These are phyloP conservation scores for Caenorhabditis drosophilae DNA, from an alignment of 2,888 invertebrate species.

Conservation along the genomic window DNA sequence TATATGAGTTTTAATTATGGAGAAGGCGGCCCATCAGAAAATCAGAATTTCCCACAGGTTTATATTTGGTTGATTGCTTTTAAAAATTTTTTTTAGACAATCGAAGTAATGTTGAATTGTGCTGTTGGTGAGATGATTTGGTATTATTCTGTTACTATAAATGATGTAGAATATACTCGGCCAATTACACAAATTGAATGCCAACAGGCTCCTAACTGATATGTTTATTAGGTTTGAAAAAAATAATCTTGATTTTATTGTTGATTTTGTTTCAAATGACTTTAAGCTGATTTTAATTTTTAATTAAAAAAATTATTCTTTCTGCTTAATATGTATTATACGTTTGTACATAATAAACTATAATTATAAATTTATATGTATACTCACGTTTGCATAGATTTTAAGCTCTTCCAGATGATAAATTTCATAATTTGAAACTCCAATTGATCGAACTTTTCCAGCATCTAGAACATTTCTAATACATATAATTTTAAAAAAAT, in stretches of 20 bases:
- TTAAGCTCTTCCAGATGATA: constrained; percentile 77
- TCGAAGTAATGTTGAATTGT: background rate
- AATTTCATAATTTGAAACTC: constrained; percentile 82
- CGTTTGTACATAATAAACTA: too few species aligned
- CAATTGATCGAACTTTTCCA: constrained; percentile 77
- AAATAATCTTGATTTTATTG: too few species aligned
- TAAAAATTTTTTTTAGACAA: background rate
- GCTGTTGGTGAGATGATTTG: background rate
- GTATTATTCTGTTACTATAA: background rate
- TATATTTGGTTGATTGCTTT: background rate
- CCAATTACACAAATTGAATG: background rate
- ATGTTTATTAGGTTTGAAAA: too few species aligned
- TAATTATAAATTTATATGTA: too few species aligned
- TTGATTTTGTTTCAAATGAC: too few species aligned
- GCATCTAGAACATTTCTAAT: constrained; percentile 29
- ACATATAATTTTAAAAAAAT: constrained; percentile 5
- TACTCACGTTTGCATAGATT: constrained; percentile 18
- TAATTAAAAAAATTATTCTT: too few species aligned
- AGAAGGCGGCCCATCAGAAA: background rate
- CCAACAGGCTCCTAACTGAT: background rate
- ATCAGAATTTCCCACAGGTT: background rate
- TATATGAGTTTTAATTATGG: background rate
- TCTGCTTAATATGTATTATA: too few species aligned
- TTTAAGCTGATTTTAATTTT: too few species aligned
- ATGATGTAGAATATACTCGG: background rate